phyloP scores from a whole-genome alignment of 1,140 invertebrate species.

The Marisa cornuarietis region DNA sequence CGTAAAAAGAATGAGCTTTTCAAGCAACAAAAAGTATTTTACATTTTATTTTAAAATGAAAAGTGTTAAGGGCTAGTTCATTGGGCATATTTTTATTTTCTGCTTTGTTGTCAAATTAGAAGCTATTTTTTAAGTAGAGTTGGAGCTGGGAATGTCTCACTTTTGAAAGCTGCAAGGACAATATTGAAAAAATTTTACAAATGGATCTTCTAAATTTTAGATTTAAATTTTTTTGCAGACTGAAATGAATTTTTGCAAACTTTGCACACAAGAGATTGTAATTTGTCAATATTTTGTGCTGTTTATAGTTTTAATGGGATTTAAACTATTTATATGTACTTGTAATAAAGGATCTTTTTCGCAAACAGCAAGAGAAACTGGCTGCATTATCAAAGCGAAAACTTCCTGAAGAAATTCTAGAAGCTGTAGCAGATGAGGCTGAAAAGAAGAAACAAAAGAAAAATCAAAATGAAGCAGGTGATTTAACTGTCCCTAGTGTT shows the following conservation, averaged over 20 bases:
- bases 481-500: background rate
- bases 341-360: background rate
- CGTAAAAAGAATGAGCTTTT: background rate
- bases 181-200: no score
- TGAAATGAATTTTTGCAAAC: no score
- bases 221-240: no score
- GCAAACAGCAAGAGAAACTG: background rate
- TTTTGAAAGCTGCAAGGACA: no score
- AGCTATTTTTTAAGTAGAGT: no score
- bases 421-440: background rate
- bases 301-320: background rate
- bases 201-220: no score
- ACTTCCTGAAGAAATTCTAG: conserved; percentile 1
- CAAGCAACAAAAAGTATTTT: background rate
- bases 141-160: no score
- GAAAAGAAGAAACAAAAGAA: background rate
- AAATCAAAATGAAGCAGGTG: background rate
- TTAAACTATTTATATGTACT: background rate
- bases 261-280: no score
- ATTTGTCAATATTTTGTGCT: no score
- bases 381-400: conserved; percentile 1
- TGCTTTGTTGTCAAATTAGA: background rate
- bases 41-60: background rate
- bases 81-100: background rate
- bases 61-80: no score